A percentile compares a stretch with the other conserved stretches of the same genome.
These are phyloP conservation scores for Micrasema minimum DNA, from an alignment of 1,140 invertebrate species.

Conservation along the genomic window DNA sequence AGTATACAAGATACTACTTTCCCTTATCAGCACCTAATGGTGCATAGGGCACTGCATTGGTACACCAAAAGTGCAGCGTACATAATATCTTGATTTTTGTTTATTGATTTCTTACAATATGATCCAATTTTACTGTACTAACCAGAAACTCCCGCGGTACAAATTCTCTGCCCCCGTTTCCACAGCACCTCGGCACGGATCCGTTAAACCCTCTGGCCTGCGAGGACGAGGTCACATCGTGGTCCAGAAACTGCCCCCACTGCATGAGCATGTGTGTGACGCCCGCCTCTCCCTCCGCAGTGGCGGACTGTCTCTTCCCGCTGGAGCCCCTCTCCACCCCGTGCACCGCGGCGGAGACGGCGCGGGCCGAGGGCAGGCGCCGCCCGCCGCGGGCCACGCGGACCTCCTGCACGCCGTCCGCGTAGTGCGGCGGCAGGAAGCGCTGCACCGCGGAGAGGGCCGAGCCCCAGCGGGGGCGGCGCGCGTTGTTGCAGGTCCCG, in stretches of 20 bases:
- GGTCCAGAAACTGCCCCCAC: conserved; percentile 87
- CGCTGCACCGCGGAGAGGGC: conserved; percentile 84
- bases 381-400: conserved; percentile 69
- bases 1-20: too few species aligned
- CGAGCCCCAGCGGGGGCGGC: conserved; percentile 81
- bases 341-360: conserved; percentile 75
- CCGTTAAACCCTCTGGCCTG: conserved; percentile 81
- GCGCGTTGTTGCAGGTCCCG: conserved; percentile 87
- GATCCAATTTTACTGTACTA: conserved; percentile 38
- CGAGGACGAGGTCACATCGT: conserved; percentile 79
- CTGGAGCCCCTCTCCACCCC: conserved; percentile 67
- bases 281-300: conserved; percentile 65
- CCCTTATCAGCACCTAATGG: too few species aligned
- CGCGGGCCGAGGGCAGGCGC: conserved; percentile 74
- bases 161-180: conserved; percentile 70
- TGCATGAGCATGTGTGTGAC: conserved; percentile 86
- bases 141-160: conserved; percentile 73
- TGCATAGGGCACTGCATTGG: too few species aligned
- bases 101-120: too few species aligned
- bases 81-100: too few species aligned
- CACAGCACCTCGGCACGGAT: conserved; percentile 82
- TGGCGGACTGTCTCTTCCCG: conserved; percentile 12
- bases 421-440: conserved; percentile 84
- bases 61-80: too few species aligned
- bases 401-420: conserved; percentile 76